Evolutionary conservation across 2,113 vertebrate species (phyloP).

Genomic region (Symphodus melops): DNA sequence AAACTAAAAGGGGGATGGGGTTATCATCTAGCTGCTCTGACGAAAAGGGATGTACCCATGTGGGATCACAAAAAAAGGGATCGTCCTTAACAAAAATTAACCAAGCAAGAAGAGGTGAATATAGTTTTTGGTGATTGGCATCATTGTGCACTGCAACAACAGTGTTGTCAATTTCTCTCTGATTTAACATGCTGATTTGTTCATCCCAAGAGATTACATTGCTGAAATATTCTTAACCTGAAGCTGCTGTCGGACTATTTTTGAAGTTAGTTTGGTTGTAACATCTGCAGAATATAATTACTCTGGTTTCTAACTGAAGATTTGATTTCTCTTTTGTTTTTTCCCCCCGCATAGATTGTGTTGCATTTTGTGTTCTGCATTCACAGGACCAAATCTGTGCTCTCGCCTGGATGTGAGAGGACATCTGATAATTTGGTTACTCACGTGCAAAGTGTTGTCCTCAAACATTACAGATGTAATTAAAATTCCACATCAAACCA

Average conservation of each 20-base stretch:
- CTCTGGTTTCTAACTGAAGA: not conserved
- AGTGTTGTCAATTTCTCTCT: constrained; percentile 3
- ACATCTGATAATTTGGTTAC: not conserved
- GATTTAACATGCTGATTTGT: not conserved
- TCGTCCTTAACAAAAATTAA: not conserved
- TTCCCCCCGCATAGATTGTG: not conserved
- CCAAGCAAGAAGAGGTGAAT: constrained; percentile 42
- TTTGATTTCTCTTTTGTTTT: not conserved
- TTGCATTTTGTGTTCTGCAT: constrained; percentile 9
- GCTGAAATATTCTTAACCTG: constrained; percentile 39
- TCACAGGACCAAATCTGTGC: constrained; percentile 61
- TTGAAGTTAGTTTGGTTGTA: constrained; percentile 6
- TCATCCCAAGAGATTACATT: constrained; percentile 49
- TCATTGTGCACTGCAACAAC: not conserved
- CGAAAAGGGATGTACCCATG: constrained; percentile 55
- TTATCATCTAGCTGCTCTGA: constrained; percentile 59
- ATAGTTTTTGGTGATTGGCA: constrained; percentile 3
- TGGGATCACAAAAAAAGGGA: constrained; percentile 34
- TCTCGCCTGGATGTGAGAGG: constrained; percentile 2
- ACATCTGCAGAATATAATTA: constrained; percentile 27
- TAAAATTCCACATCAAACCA: constrained; percentile 20
- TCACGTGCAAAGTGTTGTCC: not conserved
- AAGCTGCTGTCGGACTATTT: constrained; percentile 46
- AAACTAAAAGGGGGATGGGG: constrained; percentile 8
- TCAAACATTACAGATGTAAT: constrained; percentile 5